Evolutionary conservation across 1,140 invertebrate genomes (phyloP), one percentile per base, ranked within the genome.

Genomic region (Papilio machaon): DNA sequence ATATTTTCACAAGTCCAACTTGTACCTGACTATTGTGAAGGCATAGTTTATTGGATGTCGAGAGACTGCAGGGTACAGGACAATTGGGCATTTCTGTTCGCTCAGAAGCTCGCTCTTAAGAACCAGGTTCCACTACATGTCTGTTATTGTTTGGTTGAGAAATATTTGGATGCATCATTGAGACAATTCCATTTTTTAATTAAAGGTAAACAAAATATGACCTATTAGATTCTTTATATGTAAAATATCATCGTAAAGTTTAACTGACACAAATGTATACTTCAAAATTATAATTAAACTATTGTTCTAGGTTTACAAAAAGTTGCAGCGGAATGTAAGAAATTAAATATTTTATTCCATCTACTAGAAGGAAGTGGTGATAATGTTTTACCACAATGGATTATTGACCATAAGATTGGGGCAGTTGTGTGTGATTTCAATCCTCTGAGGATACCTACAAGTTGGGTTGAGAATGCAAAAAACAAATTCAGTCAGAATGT

Each of bases 41-140:
- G 97, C 11, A 95, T 98, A 73, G 91, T 98, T 1, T 98, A 98
- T 91, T 99, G 98, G 98, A 99, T 98, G 97, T 97, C 97, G 10
- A 95, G 98, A 83, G 98, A 99, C 94, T 96, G 96, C 73, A 95
- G 98, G 85, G 96, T 98, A 11, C 97, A 98, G 95, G 98, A 99
- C 94, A 99, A 99, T 91, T 99, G 98, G 98, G 97, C 98, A 0
- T 95, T 99, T 52, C 89, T 99, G 4, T 98, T 97, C 93, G 97
- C 98, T 2, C 98, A 99, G 93, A 97, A 97, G 87, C 92, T 98
- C 64, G 98, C 98, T 1, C 86, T 98, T 11, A 98, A 98, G 92
- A 95, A 97, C 86, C 95, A 97, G 91, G 91, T 98, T 38, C 97
- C 98, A 2, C 95, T 99, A n/a, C 96, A 97, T 88, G 96, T 98